Evolutionary conservation across 2,113 vertebrate genomes (phyloP).

Genomic region (Sinocyclocheilus maitianheensis): DNA sequence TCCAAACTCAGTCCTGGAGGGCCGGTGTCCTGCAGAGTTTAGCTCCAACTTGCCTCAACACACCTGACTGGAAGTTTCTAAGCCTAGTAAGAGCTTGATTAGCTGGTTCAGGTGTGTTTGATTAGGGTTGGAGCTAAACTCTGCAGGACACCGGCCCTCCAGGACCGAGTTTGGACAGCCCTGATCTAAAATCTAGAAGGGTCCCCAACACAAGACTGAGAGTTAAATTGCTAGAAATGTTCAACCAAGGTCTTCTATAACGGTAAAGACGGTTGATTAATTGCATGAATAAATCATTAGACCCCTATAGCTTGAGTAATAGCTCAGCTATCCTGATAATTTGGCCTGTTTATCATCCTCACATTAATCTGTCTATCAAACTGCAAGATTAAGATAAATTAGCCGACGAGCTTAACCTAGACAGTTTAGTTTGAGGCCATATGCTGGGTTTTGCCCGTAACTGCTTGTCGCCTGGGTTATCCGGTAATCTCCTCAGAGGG

Average conservation of each 20-base stretch:
- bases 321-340: not conserved
- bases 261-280: not conserved
- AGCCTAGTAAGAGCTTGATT: no score
- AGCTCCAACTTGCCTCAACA: no score
- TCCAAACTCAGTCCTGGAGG: no score
- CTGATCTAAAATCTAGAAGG: not conserved
- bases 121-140: no score
- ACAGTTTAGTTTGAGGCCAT: slow-evolving; percentile 60
- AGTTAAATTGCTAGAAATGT: not conserved
- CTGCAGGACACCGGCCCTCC: no score
- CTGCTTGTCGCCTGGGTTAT: slow-evolving; percentile 50
- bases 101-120: no score
- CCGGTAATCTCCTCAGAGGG: slow-evolving; percentile 74
- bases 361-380: not conserved
- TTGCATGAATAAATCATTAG: not conserved
- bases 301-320: not conserved
- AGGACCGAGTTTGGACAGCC: no score
- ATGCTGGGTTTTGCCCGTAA: slow-evolving; percentile 59
- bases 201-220: not conserved
- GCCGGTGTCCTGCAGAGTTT: no score
- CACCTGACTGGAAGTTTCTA: no score
- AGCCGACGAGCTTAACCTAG: slow-evolving; percentile 20
- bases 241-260: slow-evolving; percentile 16
- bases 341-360: slow-evolving; percentile 24
- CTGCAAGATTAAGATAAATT: slow-evolving; percentile 21